These are phyloP conservation scores for Ariopsis seemanni DNA, from an alignment of 2,113 vertebrate genomes.

Conservation along the genomic window DNA sequence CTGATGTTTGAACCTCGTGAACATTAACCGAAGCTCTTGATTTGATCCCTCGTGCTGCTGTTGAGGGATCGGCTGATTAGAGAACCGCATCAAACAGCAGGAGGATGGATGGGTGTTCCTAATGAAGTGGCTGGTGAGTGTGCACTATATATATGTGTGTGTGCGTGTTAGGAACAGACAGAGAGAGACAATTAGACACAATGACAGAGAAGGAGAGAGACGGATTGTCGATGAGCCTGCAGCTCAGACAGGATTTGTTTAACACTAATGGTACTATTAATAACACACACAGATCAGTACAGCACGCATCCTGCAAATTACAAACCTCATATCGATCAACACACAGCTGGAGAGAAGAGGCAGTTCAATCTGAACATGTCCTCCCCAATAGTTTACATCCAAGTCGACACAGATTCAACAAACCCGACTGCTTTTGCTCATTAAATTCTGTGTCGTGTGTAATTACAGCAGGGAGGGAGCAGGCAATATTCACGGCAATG, in stretches of 20 bases:
- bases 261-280: conserved; percentile 54
- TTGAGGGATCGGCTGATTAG: too few species aligned
- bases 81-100: too few species aligned
- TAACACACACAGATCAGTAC: conserved; percentile 42
- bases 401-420: neutral
- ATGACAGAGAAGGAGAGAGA: neutral
- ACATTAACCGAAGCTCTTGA: too few species aligned
- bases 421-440: neutral
- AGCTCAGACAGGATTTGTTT: conserved; percentile 33
- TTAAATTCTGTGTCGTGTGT: neutral
- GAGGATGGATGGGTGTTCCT: too few species aligned
- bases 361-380: neutral
- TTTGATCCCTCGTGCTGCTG: too few species aligned
- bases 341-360: conserved; percentile 1
- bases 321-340: conserved; percentile 18
- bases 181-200: neutral
- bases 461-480: neutral
- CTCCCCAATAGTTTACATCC: neutral
- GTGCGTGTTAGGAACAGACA: too few species aligned
- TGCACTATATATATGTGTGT: too few species aligned
- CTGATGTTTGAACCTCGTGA: too few species aligned
- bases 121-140: too few species aligned
- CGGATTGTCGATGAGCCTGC: conserved; percentile 24
- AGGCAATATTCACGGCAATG: neutral
- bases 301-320: conserved; percentile 15